phyloP scores from a whole-genome alignment of 2,888 invertebrate genomes.

The Amphipoea lucens region DNA sequence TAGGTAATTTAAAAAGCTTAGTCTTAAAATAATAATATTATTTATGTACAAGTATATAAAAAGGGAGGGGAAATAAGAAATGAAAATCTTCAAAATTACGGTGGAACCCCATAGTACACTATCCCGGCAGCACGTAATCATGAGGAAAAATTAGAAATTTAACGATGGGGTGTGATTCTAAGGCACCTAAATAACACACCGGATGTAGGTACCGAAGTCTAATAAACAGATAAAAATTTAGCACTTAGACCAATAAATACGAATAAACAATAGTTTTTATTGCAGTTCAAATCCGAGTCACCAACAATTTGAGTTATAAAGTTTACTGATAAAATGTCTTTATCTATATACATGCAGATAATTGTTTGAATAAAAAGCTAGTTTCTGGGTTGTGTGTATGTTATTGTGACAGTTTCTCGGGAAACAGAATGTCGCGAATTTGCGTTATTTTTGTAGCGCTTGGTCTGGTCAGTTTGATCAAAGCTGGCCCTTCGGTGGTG shows the following conservation, averaged over 20 bases:
- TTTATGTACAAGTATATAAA: too few relatives aligned
- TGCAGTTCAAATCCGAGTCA: conserved; percentile 53
- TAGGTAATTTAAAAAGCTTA: too few relatives aligned
- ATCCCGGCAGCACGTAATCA: not conserved
- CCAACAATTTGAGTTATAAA: conserved; percentile 56
- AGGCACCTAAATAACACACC: conserved; percentile 8
- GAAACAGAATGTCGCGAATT: conserved; percentile 74
- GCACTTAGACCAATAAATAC: conserved; percentile 27
- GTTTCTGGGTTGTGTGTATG: conserved; percentile 14
- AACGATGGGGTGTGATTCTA: not conserved
- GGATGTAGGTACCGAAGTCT: not conserved
- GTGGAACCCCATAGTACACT: not conserved
- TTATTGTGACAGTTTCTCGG: conserved; percentile 30
- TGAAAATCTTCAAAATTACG: not conserved
- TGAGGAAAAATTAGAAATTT: not conserved
- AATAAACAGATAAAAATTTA: conserved; percentile 25
- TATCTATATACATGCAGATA: conserved; percentile 63
- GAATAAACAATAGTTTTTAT: conserved; percentile 42
- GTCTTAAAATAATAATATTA: too few relatives aligned
- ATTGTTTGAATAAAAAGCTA: conserved; percentile 64
- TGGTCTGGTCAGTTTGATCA: conserved; percentile 72
- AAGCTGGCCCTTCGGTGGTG: conserved; percentile 75
- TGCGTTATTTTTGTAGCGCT: conserved; percentile 52
- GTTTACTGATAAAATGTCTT: conserved; percentile 62
- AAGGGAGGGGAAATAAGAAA: not conserved